Conservation (phyloP, 2,888 invertebrate genomes). For the Nomada flava region DNA sequence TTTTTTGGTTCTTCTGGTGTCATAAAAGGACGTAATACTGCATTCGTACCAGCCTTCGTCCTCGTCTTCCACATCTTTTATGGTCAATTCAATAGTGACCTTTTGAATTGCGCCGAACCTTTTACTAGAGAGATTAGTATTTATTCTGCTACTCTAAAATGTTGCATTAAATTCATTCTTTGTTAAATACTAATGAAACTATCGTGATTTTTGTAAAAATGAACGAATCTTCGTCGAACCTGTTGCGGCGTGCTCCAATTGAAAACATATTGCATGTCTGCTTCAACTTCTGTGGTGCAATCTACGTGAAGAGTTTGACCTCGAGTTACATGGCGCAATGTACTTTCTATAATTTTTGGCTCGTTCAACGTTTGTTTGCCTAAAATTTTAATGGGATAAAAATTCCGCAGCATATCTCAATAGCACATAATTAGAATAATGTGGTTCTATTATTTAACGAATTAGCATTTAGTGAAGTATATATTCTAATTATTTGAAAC, state of each 20-base stretch:
- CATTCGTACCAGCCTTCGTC: constrained; percentile 78
- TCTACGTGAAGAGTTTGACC: constrained; percentile 76
- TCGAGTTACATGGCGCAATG: constrained; percentile 72
- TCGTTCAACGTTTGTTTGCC: constrained; percentile 54
- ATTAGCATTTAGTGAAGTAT: no score
- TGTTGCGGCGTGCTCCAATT: constrained; percentile 72
- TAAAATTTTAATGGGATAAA: constrained; percentile 14
- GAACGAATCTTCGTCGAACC: constrained; percentile 24
- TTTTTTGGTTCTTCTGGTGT: constrained; percentile 44
- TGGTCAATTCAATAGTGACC: constrained; percentile 67
- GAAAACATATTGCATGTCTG: constrained; percentile 62
- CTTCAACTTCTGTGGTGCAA: constrained; percentile 69
- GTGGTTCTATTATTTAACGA: no score
- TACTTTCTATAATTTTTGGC: constrained; percentile 66
- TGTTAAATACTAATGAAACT: background rate
- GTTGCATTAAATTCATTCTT: background rate
- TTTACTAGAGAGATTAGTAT: constrained; percentile 19
- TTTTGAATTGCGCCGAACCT: background rate
- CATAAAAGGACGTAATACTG: constrained; percentile 52
- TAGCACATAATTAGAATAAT: no score
- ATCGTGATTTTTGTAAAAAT: no score
- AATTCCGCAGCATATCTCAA: no score
- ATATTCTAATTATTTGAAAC: no score
- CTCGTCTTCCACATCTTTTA: constrained; percentile 68
- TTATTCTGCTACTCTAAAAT: constrained; percentile 67